Base-by-base conservation (phyloP, 2,113 vertebrate species). In the Periophthalmodon schlosseri region DNA sequence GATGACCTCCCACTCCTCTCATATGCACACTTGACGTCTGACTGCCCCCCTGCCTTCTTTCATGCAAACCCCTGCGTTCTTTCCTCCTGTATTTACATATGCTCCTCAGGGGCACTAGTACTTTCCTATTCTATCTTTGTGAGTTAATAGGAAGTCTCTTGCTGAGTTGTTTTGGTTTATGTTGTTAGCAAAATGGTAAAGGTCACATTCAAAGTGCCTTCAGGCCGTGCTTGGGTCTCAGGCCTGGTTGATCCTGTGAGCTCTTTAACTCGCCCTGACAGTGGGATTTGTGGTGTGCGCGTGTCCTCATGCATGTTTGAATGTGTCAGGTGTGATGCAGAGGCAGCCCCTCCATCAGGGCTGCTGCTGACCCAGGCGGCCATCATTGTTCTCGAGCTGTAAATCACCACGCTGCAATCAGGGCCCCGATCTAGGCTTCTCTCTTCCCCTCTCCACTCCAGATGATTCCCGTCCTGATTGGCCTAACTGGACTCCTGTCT, bases 121-220 rank as follows among this genome's bases (percentile, higher is more conserved):
- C 64, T 80, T 79, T 75, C 77, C 83, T 70, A 47, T 85, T 88
- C 89, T 80, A 91, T 91, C 82, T 87, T 57, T 77, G 77, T 68
- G 74, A 79, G 73, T 84, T 88, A 77, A 80, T 82, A 92, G 92
- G 92, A 94, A 93, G 92, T 88, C n/a, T 79, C 92, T 89, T 84
- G 84, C 87, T 88, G 89, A 83, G 89, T 89, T 89, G 87, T 92
- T 92, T 92, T 94, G 90, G 92, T 93, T 89, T 90, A 77, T 90
- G 94, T 93, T 94, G 91, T 94, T 89, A 93, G 93, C 95, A 94
- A 94, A 94, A 94, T 91, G 89, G 90, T 84, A 54, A 86, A 86
- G 93, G 94, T 94, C 89, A 95, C 89, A 91, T 93, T 69, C 75
- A 65, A 65, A 81, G 84, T 84, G 88, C 85, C 2, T 63, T 15